Percentiles rank a stretch among this genome's conserved stretches.
Conservation (phyloP, 2,113 vertebrate genomes). For the Cnemophilus loriae region DNA sequence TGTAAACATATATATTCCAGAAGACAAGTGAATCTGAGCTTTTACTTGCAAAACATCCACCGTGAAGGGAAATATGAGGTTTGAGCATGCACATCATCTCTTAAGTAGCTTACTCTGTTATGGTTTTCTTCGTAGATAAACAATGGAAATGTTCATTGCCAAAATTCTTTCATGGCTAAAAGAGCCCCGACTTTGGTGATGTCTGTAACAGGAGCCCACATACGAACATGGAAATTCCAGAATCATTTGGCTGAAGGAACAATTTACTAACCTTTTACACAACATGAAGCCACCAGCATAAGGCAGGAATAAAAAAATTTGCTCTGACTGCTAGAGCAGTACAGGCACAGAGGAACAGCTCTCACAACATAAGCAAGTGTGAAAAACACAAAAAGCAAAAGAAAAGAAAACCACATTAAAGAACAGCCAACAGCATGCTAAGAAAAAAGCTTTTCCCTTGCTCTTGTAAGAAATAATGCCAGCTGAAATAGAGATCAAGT, state of each 20-base stretch:
- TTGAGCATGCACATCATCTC: not conserved
- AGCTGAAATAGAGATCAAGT: constrained; percentile 14
- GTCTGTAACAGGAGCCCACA: not conserved
- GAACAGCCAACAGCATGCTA: not conserved
- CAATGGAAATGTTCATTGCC: not conserved
- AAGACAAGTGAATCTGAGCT: not conserved
- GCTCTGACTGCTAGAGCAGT: not conserved
- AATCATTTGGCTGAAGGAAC: not conserved
- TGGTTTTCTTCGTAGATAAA: not conserved
- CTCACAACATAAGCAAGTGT: not conserved
- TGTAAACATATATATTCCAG: not conserved
- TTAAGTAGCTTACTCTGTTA: not conserved
- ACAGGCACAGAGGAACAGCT: not conserved
- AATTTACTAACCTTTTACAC: not conserved
- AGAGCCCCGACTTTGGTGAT: not conserved
- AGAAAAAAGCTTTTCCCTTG: not conserved
- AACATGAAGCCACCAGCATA: not conserved
- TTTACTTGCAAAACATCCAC: not conserved
- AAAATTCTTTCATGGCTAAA: not conserved
- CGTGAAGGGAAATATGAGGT: not conserved
- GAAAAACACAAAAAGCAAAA: not conserved
- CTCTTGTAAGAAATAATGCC: not conserved
- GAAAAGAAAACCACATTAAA: not conserved
- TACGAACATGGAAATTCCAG: rapidly evolving
- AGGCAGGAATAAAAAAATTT: not conserved